Conservation (phyloP, 1,140 invertebrate species). For the Parasteatoda tepidariorum region DNA sequence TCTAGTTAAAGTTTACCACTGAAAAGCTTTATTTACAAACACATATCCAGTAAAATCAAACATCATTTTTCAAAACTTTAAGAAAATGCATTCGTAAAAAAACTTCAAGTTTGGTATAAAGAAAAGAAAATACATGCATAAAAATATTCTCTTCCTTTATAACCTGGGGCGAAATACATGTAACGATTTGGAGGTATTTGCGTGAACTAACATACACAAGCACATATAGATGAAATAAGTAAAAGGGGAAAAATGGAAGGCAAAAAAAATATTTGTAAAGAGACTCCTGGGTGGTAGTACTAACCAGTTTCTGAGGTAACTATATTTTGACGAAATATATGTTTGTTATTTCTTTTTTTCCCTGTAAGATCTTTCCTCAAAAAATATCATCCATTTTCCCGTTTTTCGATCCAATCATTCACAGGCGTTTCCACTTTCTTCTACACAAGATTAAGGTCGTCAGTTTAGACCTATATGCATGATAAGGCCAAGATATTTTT, state of each 20-base stretch:
- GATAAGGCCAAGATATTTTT: too few relatives aligned
- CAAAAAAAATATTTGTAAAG: too few relatives aligned
- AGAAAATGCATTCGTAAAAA: too few relatives aligned
- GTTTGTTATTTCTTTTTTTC: neutral
- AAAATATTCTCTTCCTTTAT: too few relatives aligned
- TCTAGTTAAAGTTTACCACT: too few relatives aligned
- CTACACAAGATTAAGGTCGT: slow-evolving; percentile 8
- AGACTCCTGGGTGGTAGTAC: neutral
- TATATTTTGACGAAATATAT: neutral
- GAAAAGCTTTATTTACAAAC: too few relatives aligned
- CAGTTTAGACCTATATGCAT: slow-evolving; percentile 3
- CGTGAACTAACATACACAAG: neutral
- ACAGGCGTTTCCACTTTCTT: slow-evolving; percentile 13
- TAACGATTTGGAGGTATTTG: neutral
- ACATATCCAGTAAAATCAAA: too few relatives aligned
- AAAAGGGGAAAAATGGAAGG: neutral
- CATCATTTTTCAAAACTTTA: too few relatives aligned
- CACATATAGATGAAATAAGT: neutral
- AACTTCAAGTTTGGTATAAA: too few relatives aligned
- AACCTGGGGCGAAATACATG: neutral
- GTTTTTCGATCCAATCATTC: slow-evolving; percentile 16
- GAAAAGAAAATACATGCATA: too few relatives aligned
- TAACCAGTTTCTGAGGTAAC: slow-evolving; percentile 11
- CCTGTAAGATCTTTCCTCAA: neutral
- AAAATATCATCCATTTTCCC: slow-evolving; percentile 12